Evolutionary conservation across 2,113 vertebrate genomes (phyloP), one percentile per base, ranked within the genome.

Genomic region (Mesembrinibis cayennensis): DNA sequence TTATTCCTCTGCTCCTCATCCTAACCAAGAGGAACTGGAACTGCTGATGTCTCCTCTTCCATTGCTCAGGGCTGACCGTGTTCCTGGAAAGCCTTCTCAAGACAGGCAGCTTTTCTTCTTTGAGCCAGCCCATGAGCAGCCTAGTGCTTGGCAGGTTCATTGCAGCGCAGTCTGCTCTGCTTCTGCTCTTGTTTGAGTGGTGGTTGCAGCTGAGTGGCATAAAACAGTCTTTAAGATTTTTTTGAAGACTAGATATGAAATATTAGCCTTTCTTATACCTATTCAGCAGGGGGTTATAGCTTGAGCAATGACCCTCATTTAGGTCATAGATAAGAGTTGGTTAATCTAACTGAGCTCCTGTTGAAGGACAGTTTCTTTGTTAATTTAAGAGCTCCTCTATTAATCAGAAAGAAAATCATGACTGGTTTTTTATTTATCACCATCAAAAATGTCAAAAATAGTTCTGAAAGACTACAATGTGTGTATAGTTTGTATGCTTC

Each of bases 401-500:
- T 97, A 92, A 95, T 94, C 67, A 58, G 53, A 81, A 95, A 56
- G 47, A 29, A 72, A 83, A 59, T 81, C 12, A 95, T 94, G 80
- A 77, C 30, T 90, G 72, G 56, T 42, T 77, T 96, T 89, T 52
- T 47, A 74, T 80, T 96, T 10, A 90, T 95, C 89, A 86, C 52
- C 73, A 88, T 96, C 50, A 40, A 91, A 71, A 69, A 58, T 36
- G 26, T 56, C 22, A 17, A 23, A 65, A 82, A 8, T 65, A 72
- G 34, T 80, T 80, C 36, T 70, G 70, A 78, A 63, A 59, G 17
- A 40, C 23, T 73, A n/a, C 22, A 49, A 17, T 7, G 13, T 55
- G 3, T 23, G 9, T 66, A 17, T 30, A 22, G 16, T 49, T 78
- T 53, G 19, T 55, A 30, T 45, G 17, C 42, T 40, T 83, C 14